Evolutionary conservation across 2,888 invertebrate species (phyloP).

Genomic region (Monochamus alternatus): DNA sequence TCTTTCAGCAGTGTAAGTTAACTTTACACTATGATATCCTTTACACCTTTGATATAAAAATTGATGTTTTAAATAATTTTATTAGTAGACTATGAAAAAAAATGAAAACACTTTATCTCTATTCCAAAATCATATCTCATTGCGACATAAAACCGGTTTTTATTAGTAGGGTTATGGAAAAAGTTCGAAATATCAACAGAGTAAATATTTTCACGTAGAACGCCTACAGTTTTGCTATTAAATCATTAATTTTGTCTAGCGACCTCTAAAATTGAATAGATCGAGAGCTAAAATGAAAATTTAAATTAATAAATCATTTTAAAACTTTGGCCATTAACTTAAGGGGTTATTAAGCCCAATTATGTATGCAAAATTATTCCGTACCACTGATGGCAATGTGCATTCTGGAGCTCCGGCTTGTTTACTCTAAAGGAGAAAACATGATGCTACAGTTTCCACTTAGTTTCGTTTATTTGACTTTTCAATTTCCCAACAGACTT

Average conservation of each 20-base stretch:
- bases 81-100: too few species aligned
- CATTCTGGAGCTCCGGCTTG: constrained; percentile 43
- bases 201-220: too few species aligned
- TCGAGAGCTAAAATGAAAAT: constrained; percentile 48
- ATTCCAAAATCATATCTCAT: too few species aligned
- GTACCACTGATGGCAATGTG: constrained; percentile 52
- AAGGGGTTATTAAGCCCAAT: constrained; percentile 55
- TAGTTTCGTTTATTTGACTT: constrained; percentile 59
- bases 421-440: constrained; percentile 53
- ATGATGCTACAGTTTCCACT: constrained; percentile 57
- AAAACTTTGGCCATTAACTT: constrained; percentile 58
- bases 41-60: too few species aligned
- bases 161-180: too few species aligned
- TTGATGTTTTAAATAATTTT: too few species aligned
- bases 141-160: too few species aligned
- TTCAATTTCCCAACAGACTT: constrained; percentile 52
- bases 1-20: too few species aligned
- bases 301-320: constrained; percentile 59
- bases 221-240: too few species aligned
- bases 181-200: too few species aligned
- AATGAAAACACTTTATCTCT: too few species aligned
- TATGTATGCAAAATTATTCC: constrained; percentile 61
- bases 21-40: too few species aligned
- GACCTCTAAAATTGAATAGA: background rate
- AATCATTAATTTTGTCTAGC: background rate